Base-by-base conservation (phyloP, 2,888 invertebrate genomes). In the Tetanocera ferruginea region DNA sequence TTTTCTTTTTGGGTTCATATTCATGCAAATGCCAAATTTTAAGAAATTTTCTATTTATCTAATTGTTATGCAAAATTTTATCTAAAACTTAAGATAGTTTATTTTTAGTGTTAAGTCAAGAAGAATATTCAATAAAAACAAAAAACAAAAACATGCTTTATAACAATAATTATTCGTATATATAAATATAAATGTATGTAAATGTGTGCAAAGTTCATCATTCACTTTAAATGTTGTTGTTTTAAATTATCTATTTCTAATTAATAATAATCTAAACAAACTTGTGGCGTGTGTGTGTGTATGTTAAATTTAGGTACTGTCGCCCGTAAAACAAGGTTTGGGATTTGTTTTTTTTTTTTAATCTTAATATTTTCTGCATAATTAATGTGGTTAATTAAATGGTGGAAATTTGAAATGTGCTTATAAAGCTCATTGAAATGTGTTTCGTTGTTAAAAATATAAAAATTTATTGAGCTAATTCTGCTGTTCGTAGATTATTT, bases 41-140 rank as follows among this genome's bases (percentile, higher is more conserved):
- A n/a, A 17, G 17, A n/a, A 11, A 31, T 31, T 64, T 43, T 43
- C 11, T 31, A 55, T 64, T 34, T 17, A 28, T 62, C 28, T 62
- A 64, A 64, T 31, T 64, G 64, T 64, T 43, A 64, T 64, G 64
- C 31, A 64, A 64, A 64, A 25, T 25, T n/a, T 11, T 25, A 25
- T 60, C 25, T 23, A 1, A 43, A 43, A 43, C 14, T 43, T 43
- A 43, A 43, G 43, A 1, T 11, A 23, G 57, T 60, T 60, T 28
- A 23, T 60, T 23, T 60, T 25, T 23, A 60, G 8, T 25, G 19
- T 0, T 25, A 23, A 23, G 57, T 3, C 4, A 25, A 11, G 23
- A 23, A 9, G 23, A 23, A 9, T 25, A 60, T 11, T 23, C 11
- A n/a, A 23, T 60, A n/a, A 19, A 60, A 60, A 25, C 3, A 60